These are phyloP conservation scores for Thryonomys swinderianus DNA, from an alignment of 2,113 vertebrate species.

Conservation along the genomic window DNA sequence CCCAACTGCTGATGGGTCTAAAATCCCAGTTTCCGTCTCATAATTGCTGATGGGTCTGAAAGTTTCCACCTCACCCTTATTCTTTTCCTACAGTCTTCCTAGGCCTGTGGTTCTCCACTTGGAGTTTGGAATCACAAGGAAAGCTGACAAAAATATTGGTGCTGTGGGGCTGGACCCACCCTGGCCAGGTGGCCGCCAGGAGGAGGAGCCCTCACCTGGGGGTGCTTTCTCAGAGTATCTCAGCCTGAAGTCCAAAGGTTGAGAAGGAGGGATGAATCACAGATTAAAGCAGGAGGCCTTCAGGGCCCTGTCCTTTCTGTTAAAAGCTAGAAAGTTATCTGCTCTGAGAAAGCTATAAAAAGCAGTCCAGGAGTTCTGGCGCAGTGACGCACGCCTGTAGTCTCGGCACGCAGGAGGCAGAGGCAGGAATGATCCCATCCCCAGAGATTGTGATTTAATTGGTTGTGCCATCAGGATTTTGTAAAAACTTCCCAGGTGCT, in stretches of 20 bases:
- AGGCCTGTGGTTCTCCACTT: neutral
- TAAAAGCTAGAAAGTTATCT: neutral
- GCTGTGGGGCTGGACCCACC: too few relatives aligned
- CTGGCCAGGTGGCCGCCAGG: too few relatives aligned
- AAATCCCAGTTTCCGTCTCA: rapidly evolving
- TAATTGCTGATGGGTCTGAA: neutral
- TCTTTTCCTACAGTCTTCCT: neutral
- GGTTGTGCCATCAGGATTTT: neutral
- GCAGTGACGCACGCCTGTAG: too few relatives aligned
- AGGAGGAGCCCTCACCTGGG: too few relatives aligned
- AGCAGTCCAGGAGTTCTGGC: neutral
- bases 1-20: neutral
- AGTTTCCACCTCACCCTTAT: neutral
- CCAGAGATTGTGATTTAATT: neutral
- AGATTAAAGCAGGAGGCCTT: neutral
- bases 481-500: neutral
- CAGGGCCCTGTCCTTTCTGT: neutral
- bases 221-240: neutral
- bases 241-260: neutral
- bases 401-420: too few relatives aligned
- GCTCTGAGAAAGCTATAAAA: conserved; percentile 9
- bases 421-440: neutral
- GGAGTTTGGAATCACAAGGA: neutral
- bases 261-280: neutral
- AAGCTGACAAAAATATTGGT: neutral